A percentile compares a stretch with the other conserved stretches of the same genome.
phyloP scores from a whole-genome alignment of 2,888 invertebrate species.

The Heteropelma amictum region DNA sequence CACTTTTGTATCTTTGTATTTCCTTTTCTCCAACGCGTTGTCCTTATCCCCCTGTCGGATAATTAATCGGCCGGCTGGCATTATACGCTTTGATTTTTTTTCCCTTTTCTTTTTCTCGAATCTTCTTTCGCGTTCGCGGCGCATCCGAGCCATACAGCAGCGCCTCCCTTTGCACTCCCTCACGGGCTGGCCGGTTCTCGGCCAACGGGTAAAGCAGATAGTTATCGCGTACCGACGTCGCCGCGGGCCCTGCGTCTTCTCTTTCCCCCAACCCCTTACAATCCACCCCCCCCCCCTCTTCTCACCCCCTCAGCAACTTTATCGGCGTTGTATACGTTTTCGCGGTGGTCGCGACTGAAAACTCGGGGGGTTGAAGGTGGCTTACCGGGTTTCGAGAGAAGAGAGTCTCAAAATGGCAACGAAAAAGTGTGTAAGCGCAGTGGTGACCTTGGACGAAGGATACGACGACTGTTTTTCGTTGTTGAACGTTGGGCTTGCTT shows the following conservation, averaged over 20 bases:
- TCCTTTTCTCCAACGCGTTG: conserved; percentile 17
- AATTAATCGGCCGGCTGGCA: conserved; percentile 49
- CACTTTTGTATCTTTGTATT: not conserved
- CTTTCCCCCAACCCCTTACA: conserved; percentile 33
- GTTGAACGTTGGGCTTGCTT: no score
- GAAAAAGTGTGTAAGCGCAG: not conserved
- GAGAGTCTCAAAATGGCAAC: not conserved
- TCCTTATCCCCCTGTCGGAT: conserved; percentile 36
- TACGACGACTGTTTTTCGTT: conserved; percentile 24
- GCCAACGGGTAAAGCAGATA: conserved; percentile 53
- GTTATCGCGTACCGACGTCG: conserved; percentile 50
- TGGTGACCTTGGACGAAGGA: not conserved
- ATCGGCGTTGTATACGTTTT: not conserved
- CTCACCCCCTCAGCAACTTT: conserved; percentile 31
- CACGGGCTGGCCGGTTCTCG: conserved; percentile 59
- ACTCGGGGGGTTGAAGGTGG: conserved; percentile 49
- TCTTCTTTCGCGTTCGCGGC: not conserved
- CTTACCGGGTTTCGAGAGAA: conserved; percentile 45
- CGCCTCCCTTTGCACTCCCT: not conserved
- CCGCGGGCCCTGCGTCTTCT: conserved; percentile 31
- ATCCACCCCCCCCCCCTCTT: conserved; percentile 47
- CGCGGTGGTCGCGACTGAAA: conserved; percentile 22
- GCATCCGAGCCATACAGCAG: conserved; percentile 6
- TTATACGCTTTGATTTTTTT: conserved; percentile 20
- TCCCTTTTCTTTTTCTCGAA: conserved; percentile 3